Conservation (phyloP, 2,888 invertebrate genomes). For the Dolomedes plantarius region DNA sequence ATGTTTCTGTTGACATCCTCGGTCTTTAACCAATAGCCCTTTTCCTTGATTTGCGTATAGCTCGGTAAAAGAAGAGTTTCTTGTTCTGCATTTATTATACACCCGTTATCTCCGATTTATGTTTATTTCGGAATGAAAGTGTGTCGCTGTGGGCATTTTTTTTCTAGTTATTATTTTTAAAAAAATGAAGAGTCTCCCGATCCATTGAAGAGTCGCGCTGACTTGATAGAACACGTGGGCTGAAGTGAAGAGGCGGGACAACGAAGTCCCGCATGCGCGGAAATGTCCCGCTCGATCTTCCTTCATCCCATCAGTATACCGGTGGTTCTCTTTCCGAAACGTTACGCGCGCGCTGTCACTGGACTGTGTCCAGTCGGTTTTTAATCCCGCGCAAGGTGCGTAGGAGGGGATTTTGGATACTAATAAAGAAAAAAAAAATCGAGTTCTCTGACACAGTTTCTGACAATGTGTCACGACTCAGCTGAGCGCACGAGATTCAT, state of each 20-base stretch:
- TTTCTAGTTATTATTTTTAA: background rate
- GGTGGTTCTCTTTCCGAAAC: slow-evolving; percentile 6
- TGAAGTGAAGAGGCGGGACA: slow-evolving; percentile 16
- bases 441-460: slow-evolving; percentile 12
- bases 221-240: slow-evolving; percentile 11
- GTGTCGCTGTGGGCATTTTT: background rate
- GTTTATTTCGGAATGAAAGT: background rate
- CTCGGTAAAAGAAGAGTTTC: too few relatives aligned
- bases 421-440: slow-evolving; percentile 14
- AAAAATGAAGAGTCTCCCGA: background rate
- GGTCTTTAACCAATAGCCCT: too few relatives aligned
- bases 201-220: background rate
- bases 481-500: too few relatives aligned
- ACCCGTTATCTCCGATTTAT: background rate
- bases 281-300: background rate
- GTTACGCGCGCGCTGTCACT: slow-evolving; percentile 26
- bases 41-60: too few relatives aligned
- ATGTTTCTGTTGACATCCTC: too few relatives aligned
- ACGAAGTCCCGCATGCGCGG: slow-evolving; percentile 2
- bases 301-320: background rate
- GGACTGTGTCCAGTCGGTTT: slow-evolving; percentile 56
- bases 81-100: background rate
- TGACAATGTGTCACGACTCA: slow-evolving; percentile 14
- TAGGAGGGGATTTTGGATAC: slow-evolving; percentile 29
- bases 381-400: slow-evolving; percentile 23